Base-by-base conservation (phyloP, 2,797 vertebrate genomes). In the Lutjanus argentimaculatus region DNA sequence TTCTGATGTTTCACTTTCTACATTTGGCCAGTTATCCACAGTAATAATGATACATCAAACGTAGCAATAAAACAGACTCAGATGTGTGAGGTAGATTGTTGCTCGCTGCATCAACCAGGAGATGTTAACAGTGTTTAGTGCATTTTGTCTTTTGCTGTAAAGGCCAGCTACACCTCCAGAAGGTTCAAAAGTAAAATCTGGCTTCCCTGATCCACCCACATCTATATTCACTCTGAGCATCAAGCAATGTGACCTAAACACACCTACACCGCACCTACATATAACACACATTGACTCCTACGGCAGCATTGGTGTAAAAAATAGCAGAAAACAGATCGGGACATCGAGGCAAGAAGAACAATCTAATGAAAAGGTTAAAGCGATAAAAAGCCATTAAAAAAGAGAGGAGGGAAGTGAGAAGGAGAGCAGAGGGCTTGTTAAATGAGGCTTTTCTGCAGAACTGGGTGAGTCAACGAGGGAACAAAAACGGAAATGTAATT, bases 131-230 rank as follows among this genome's bases (percentile, higher is more conserved):
- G 55, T 19, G 16, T 69, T 76, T 25, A 77, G 46, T 66, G 79
- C 42, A 57, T 82, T 85, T 66, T 21, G 45, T 76, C 57, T 81
- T 83, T 73, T 55, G 65, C 78, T 85, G 66, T 61, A 22, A 83
- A 88, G 64, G 67, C 64, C 70, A 55, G 46, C 49, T 65, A 80
- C 85, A 85, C 84, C 88, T 86, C 73, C 87, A 79, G 65, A 85
- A 85, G 62, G 82, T 87, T 80, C 62, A 86, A 83, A 75, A 82
- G 81, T 80, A 72, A 87, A 91, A 86, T 72, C 75, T 72, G 51
- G 56, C 68, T 82, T 82, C 71, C 67, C 79, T 84, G 58, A 89
- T 88, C 88, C 74, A 71, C 91, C 91, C 78, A 89, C 90, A 75
- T 67, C 67, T 53, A 76, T 46, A 82, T 87, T 79, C 63, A 80